Percentiles rank a stretch among this genome's conserved stretches.
phyloP scores from a whole-genome alignment of 2,113 vertebrate genomes.

The Atlantisia rogersi region DNA sequence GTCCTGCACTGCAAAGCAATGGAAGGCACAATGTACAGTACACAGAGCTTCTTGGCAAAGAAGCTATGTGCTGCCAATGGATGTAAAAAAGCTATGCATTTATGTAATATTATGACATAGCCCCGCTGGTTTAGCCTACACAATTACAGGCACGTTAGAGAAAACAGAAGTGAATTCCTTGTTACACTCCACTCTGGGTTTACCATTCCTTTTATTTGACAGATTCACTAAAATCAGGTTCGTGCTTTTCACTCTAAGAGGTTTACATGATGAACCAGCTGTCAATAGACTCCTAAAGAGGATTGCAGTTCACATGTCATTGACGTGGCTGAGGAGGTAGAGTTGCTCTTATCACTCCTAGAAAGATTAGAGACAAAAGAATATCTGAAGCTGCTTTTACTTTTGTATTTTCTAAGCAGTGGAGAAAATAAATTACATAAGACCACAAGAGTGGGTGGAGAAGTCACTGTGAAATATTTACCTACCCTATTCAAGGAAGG shows the following conservation, averaged over 20 bases:
- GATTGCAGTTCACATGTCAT: conserved; percentile 28
- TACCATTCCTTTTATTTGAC: background rate
- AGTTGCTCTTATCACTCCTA: background rate
- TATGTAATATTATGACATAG: background rate
- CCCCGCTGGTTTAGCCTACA: background rate
- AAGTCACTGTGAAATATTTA: background rate
- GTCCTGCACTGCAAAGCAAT: background rate
- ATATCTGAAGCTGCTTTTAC: background rate
- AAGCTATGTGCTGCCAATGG: background rate
- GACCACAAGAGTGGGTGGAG: background rate
- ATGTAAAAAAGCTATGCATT: background rate
- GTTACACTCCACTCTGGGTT: background rate
- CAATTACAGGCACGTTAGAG: background rate
- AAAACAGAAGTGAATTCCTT: background rate
- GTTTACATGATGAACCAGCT: conserved; percentile 56
- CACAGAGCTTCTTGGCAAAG: background rate
- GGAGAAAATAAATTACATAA: background rate
- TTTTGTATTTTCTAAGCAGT: background rate
- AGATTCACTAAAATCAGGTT: conserved; percentile 45
- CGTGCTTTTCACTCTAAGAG: conserved; percentile 28
- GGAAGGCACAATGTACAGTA: background rate
- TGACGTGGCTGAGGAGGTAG: background rate
- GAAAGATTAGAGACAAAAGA: conserved; percentile 9
- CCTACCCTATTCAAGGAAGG: background rate
- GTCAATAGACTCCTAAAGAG: conserved; percentile 40